These are phyloP conservation scores for Lanistes nyassanus DNA, from an alignment of 1,140 invertebrate species.

Conservation along the genomic window DNA sequence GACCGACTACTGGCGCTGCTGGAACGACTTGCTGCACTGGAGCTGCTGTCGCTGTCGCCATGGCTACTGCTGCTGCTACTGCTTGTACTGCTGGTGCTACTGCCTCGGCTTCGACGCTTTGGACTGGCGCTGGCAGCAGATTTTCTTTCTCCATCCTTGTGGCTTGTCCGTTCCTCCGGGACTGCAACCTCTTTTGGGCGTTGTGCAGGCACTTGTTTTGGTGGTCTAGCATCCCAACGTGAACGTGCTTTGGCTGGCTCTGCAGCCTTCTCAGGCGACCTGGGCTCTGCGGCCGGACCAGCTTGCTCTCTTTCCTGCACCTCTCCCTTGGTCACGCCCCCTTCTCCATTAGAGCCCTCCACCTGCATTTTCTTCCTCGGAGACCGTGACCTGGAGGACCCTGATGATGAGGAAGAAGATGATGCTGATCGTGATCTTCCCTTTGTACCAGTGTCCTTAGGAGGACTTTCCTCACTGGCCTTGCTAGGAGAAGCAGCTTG, in stretches of 20 bases:
- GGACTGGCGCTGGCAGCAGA: background rate
- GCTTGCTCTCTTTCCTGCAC: background rate
- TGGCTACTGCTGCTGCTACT: constrained; percentile 15
- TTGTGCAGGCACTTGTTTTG: background rate
- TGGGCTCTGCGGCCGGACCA: too few relatives aligned
- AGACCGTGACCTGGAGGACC: constrained; percentile 30
- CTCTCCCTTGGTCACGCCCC: constrained; percentile 4
- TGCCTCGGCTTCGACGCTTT: background rate
- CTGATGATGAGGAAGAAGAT: constrained; percentile 16
- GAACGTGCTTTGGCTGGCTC: constrained; percentile 1
- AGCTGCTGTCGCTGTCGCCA: constrained; percentile 12
- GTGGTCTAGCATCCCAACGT: constrained; percentile 4
- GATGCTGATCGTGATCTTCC: constrained; percentile 25
- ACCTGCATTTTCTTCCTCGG: constrained; percentile 30
- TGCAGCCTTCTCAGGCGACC: background rate
- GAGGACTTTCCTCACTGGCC: background rate
- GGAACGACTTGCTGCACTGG: background rate
- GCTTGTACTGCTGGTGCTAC: background rate
- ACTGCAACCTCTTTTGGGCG: background rate
- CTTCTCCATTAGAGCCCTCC: background rate
- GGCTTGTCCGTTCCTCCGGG: background rate
- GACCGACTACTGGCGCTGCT: constrained; percentile 25
- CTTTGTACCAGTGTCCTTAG: background rate
- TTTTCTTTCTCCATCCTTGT: constrained; percentile 1
- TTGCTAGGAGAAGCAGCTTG: background rate